Conservation (phyloP, 2,888 invertebrate species). For the Dynastes grantii region DNA sequence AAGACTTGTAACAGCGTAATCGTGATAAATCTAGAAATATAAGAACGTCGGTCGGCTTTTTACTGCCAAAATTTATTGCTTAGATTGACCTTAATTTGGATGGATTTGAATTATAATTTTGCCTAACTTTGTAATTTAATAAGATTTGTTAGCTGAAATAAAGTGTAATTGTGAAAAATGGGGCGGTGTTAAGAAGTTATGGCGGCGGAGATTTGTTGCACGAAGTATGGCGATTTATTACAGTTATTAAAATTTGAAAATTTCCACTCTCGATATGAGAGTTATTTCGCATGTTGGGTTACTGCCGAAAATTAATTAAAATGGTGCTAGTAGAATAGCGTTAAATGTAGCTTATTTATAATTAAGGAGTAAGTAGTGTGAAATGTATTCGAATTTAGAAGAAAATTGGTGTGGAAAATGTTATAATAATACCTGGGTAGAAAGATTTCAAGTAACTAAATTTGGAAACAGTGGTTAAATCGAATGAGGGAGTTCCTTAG, state of each 20-base stretch:
- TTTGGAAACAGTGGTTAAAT: too few relatives aligned
- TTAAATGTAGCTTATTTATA: too few relatives aligned
- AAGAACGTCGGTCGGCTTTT: neutral
- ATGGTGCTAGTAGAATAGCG: neutral
- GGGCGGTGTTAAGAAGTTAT: neutral
- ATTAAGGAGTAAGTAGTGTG: too few relatives aligned
- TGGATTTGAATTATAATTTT: slow-evolving; percentile 1
- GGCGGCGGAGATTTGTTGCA: slow-evolving; percentile 1
- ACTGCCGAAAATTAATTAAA: slow-evolving; percentile 14
- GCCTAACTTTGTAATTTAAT: slow-evolving; percentile 3
- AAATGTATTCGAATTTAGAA: too few relatives aligned
- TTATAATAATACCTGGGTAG: too few relatives aligned
- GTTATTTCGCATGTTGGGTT: neutral
- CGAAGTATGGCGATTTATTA: neutral
- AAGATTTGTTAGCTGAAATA: neutral
- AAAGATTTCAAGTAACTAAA: too few relatives aligned
- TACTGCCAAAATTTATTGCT: neutral
- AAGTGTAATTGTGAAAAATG: slow-evolving; percentile 2
- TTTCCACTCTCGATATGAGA: neutral
- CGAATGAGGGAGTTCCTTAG: too few relatives aligned
- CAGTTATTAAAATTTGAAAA: slow-evolving; percentile 8
- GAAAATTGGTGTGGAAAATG: too few relatives aligned
- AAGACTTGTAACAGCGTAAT: neutral
- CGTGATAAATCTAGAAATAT: neutral
- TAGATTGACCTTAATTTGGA: neutral